Percentiles rank a stretch among this genome's conserved stretches.
phyloP scores from a whole-genome alignment of 2,888 invertebrate species.

The Patella depressa region DNA sequence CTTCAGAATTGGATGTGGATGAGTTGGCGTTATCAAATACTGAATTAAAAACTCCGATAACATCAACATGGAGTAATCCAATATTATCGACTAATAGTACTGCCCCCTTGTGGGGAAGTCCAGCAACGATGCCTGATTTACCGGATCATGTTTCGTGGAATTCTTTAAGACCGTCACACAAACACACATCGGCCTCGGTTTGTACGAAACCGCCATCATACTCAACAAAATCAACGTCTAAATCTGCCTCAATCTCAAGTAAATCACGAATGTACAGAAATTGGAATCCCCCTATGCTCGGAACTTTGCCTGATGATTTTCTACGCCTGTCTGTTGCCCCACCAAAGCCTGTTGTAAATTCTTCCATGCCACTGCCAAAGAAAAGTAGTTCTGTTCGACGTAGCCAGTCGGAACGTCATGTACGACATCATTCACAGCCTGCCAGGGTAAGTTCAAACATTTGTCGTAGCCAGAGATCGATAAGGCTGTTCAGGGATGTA shows the following conservation, averaged over 20 bases:
- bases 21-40: conserved; percentile 37
- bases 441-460: neutral
- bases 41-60: conserved; percentile 37
- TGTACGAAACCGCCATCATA: conserved; percentile 28
- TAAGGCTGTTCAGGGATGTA: too few species aligned
- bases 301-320: conserved; percentile 85
- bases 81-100: conserved; percentile 5
- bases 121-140: neutral
- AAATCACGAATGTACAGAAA: conserved; percentile 71
- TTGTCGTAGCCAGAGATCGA: too few species aligned
- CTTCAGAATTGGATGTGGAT: conserved; percentile 30
- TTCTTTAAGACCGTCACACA: conserved; percentile 28
- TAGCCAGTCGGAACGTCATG: conserved; percentile 5
- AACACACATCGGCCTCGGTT: conserved; percentile 27
- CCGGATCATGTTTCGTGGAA: conserved; percentile 8
- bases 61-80: conserved; percentile 22
- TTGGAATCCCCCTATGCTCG: conserved; percentile 86
- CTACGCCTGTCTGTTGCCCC: conserved; percentile 74
- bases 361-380: conserved; percentile 2
- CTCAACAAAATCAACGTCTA: conserved; percentile 27
- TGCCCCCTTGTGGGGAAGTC: conserved; percentile 10
- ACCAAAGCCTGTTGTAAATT: neutral
- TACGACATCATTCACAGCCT: neutral
- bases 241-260: conserved; percentile 23
- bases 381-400: conserved; percentile 4